Evolutionary conservation across 2,888 invertebrate genomes (phyloP).

Genomic region (Seira ritae): DNA sequence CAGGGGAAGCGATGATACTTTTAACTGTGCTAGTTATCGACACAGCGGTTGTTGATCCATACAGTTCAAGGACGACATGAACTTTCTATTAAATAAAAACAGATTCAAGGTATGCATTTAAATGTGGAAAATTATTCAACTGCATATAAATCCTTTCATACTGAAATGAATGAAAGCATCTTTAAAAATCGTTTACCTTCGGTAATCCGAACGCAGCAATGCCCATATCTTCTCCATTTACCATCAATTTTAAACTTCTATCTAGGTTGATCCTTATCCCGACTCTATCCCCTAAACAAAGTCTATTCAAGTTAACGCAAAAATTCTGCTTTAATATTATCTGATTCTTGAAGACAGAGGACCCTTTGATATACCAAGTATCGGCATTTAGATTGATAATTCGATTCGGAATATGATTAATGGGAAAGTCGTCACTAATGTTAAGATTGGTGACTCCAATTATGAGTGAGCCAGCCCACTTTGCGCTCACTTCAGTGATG

Average conservation of each 20-base stretch:
- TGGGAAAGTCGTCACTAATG: slow-evolving; percentile 81
- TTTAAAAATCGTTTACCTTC: slow-evolving; percentile 82
- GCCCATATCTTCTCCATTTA: slow-evolving; percentile 90
- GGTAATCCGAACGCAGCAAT: slow-evolving; percentile 80
- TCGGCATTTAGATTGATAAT: slow-evolving; percentile 75
- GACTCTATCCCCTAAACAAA: slow-evolving; percentile 85
- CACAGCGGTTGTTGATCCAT: slow-evolving; percentile 86
- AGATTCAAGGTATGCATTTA: not conserved
- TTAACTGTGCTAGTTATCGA: slow-evolving; percentile 80
- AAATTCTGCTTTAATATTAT: slow-evolving; percentile 83
- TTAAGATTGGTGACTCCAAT: slow-evolving; percentile 83
- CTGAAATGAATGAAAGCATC: no score
- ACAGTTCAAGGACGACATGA: slow-evolving; percentile 89
- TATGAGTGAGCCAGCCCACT: slow-evolving; percentile 85
- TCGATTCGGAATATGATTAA: slow-evolving; percentile 80
- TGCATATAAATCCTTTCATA: slow-evolving; percentile 6
- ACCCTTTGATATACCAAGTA: slow-evolving; percentile 77
- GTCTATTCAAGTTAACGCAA: slow-evolving; percentile 86
- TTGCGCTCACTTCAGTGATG: slow-evolving; percentile 80
- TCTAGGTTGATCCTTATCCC: slow-evolving; percentile 83
- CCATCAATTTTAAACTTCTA: slow-evolving; percentile 83
- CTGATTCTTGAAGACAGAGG: slow-evolving; percentile 84
- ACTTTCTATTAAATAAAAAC: slow-evolving; percentile 79
- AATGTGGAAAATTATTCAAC: not conserved
- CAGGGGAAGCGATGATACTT: slow-evolving; percentile 65